Base-by-base conservation (phyloP, 2,888 invertebrate species). In the Cremastobaeus sp. region DNA sequence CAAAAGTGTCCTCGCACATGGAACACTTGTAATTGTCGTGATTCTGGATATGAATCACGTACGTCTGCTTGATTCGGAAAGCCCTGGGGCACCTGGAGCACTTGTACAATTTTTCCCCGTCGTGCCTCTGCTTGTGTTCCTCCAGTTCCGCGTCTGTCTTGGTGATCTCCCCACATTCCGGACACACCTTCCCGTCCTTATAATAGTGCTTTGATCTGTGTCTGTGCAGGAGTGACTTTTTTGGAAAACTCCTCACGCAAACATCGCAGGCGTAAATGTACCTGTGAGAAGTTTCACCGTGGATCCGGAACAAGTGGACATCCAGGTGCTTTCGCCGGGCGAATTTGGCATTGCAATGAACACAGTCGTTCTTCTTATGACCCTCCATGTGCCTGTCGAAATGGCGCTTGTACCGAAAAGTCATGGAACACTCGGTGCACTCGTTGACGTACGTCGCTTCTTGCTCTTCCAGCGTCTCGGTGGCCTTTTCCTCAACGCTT, bases 1-100 rank as follows among this genome's bases (percentile, higher is more conserved):
- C 85, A 65, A 83, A 85, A 6, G 79, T 80, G 25, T 84, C 81
- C 12, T 85, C 81, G 41, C 87, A 87, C 1, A 83, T 82, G 1
- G 83, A 55, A 71, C 87, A 87, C 78, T 86, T 86, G 43, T 87
- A 83, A 43, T 82, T 83, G 57, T 85, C 80, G 59, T 87, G 87
- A 74, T 83, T 83, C 76, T 87, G 78, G 18, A 86, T 80, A 64
- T 87, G 86, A 50, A 78, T 70, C 5, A 83, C 71, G 77, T 85
- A 87, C 30, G 85, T 85, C 57, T 86, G 85, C 45, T 84, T 79
- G 37, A 83, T 80, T 3, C 80, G 80, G 50, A 87, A 87, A n/a
- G 79, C 81, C 65, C 85, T 83, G 2, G 80, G 81, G 66, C 87
- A 87, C 68, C 77, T 79, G 0, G 79, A 69, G 32, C 87, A 87